Evolutionary conservation across 2,113 vertebrate species (phyloP), one percentile per base, ranked within the genome.

Genomic region (Nycticorax nycticorax): DNA sequence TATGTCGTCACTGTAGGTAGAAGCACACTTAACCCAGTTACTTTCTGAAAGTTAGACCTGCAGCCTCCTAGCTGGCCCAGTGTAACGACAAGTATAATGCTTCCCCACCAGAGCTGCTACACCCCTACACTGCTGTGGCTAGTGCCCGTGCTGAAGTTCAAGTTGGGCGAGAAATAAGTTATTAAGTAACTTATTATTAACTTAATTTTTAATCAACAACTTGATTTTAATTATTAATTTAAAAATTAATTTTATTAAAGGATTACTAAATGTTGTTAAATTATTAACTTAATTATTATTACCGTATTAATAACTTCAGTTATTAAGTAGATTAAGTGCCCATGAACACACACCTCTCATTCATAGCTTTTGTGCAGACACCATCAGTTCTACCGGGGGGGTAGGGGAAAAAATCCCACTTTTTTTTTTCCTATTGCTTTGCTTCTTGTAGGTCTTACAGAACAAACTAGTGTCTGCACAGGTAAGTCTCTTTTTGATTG

Each of bases 161-260:
- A 24, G 43, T 3, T 20, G 16, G 19, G 28, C 7, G 13, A 32
- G 50, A 1, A 1, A 3, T 14, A 37, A 53, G 5, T 35, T 12
- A 41, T 41, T 43, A 43, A 41, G 39, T 41, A 41, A 41, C 39
- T 39, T 39, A 41, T 41, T 41, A 41, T 41, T 41, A 41, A 41
- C 39, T 41, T 41, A 41, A 41, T 41, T 41, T 41, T 13, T 41
- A 41, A 41, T 41, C 39, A 41, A 41, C 39, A 41, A 41, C 39
- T 41, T 41, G 39, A 41, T 41, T 41, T 41, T 41, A 41, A 41
- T 39, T 39, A 39, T 43, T 43, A 43, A 43, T 43, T 43, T 43
- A n/a, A n/a, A n/a, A n/a, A n/a, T n/a, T n/a, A n/a, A n/a, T n/a
- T n/a, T n/a, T n/a, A n/a, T n/a, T n/a, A n/a, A n/a, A n/a, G n/a